Evolutionary conservation across 2,113 vertebrate species (phyloP).

Genomic region (Carassius carassius): DNA sequence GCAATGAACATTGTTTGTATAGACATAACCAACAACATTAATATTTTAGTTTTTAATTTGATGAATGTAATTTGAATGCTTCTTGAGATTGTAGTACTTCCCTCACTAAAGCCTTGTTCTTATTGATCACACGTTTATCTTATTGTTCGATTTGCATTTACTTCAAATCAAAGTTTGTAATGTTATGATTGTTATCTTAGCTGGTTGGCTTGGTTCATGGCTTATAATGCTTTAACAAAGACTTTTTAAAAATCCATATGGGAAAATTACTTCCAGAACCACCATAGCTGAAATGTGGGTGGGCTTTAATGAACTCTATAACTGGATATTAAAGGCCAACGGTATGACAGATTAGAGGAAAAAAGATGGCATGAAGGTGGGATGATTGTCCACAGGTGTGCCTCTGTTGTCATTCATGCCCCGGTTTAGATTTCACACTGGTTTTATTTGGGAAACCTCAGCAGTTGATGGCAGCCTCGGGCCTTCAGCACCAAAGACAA

Average conservation of each 20-base stretch:
- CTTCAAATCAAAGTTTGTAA: not conserved
- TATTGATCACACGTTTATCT: not conserved
- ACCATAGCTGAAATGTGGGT: not conserved
- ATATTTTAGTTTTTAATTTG: too few species aligned
- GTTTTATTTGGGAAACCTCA: conserved; percentile 44
- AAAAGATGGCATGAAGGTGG: not conserved
- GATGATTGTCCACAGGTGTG: conserved; percentile 39
- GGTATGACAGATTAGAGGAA: not conserved
- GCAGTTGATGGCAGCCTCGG: conserved; percentile 12
- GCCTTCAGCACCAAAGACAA: conserved; percentile 21
- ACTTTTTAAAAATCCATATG: not conserved
- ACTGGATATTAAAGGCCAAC: not conserved
- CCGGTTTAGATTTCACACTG: conserved; percentile 26
- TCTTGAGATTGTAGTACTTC: not conserved
- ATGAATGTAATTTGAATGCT: too few species aligned
- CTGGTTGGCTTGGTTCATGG: not conserved
- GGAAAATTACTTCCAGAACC: not conserved
- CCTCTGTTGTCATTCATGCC: conserved; percentile 5
- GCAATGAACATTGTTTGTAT: too few species aligned
- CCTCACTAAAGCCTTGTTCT: not conserved
- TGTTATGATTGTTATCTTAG: too few species aligned
- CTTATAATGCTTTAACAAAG: not conserved
- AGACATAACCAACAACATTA: too few species aligned
- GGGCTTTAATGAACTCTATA: not conserved
- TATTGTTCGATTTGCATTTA: not conserved